These are phyloP conservation scores for Cosmorhoe ocellata DNA, from an alignment of 2,888 invertebrate genomes.

Conservation along the genomic window DNA sequence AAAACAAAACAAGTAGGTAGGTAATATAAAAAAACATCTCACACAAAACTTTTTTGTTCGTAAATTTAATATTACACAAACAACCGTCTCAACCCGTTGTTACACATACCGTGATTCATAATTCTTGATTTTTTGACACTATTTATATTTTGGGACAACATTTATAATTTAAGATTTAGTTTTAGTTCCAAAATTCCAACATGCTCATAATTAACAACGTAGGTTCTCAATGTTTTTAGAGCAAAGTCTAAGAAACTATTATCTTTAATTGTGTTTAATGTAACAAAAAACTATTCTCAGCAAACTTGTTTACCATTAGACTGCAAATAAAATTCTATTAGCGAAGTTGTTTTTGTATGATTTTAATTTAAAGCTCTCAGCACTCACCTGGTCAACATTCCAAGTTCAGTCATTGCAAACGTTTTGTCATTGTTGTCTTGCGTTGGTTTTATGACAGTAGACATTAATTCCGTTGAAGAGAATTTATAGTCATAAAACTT, in stretches of 20 bases:
- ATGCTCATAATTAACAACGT: no score
- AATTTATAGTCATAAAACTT: no score
- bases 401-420: no score
- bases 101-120: conserved; percentile 6
- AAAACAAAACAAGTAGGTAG: not conserved
- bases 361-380: no score
- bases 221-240: no score
- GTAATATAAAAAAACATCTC: not conserved
- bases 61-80: not conserved
- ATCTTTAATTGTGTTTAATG: no score
- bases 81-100: conserved; percentile 2
- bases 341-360: not conserved
- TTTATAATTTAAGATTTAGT: not conserved
- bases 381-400: no score
- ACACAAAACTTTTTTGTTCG: no score
- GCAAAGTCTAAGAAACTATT: no score
- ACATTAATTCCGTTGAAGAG: no score
- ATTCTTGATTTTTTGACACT: not conserved
- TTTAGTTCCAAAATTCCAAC: not conserved
- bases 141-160: not conserved
- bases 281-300: conserved; percentile 4
- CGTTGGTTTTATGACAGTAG: no score
- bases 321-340: not conserved
- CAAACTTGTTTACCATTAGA: conserved; percentile 1
- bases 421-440: no score